Evolutionary conservation across 2,797 vertebrate genomes (phyloP).

Genomic region (Sorex maritimensis): DNA sequence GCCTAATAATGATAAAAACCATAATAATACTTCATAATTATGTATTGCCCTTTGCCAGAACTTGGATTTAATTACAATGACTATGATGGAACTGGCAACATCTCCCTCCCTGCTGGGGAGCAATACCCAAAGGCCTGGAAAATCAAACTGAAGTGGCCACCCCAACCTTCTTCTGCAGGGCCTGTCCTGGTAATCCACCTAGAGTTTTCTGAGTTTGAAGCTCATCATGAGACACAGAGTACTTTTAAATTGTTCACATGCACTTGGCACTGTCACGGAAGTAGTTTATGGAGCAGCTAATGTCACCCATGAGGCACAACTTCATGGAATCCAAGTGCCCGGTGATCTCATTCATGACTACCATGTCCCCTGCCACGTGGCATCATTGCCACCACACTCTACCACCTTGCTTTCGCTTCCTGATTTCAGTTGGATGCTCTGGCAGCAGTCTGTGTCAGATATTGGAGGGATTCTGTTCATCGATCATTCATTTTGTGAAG

Average conservation of each 20-base stretch:
- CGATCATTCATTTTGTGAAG: constrained; percentile 44
- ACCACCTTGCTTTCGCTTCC: not conserved
- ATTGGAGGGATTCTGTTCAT: constrained; percentile 23
- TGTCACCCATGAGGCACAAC: not conserved
- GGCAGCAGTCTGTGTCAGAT: not conserved
- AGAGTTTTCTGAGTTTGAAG: constrained; percentile 59
- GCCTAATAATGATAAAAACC: constrained; percentile 86
- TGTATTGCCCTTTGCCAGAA: constrained; percentile 80
- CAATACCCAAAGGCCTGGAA: constrained; percentile 80
- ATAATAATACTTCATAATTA: constrained; percentile 86
- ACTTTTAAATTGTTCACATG: constrained; percentile 69
- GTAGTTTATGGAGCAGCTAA: constrained; percentile 56
- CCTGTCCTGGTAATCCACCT: constrained; percentile 66
- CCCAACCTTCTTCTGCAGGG: constrained; percentile 67
- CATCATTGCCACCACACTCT: not conserved
- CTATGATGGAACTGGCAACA: constrained; percentile 79
- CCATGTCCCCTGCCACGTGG: not conserved
- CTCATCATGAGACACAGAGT: constrained; percentile 69
- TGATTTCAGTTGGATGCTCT: constrained; percentile 29
- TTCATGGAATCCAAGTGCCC: constrained; percentile 27
- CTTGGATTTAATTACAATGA: constrained; percentile 83
- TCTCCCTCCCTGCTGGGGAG: constrained; percentile 73
- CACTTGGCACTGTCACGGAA: constrained; percentile 65
- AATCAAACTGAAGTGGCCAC: constrained; percentile 69
- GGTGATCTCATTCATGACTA: not conserved